These are phyloP conservation scores for Eupleurogrammus muticus DNA, from an alignment of 2,797 vertebrate species.

Conservation along the genomic window DNA sequence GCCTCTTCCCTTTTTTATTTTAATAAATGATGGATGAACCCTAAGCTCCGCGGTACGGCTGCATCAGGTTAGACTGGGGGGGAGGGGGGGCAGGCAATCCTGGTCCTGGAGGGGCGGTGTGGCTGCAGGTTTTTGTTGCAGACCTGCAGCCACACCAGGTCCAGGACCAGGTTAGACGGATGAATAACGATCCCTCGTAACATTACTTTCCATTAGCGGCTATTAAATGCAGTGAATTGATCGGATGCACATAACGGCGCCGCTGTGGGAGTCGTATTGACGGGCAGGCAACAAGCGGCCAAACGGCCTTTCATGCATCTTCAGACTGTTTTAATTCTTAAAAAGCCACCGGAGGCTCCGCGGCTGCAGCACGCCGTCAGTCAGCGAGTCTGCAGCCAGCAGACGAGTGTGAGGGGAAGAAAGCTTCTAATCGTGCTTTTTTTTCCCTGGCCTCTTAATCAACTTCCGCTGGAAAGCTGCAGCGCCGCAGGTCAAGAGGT, in stretches of 20 bases:
- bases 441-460: conserved; percentile 47
- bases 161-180: conserved; percentile 48
- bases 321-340: conserved; percentile 69
- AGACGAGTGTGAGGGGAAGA: conserved; percentile 48
- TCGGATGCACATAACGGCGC: conserved; percentile 45
- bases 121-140: too few species aligned
- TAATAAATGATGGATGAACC: conserved; percentile 44
- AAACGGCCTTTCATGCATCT: conserved; percentile 65
- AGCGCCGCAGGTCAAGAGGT: conserved; percentile 50
- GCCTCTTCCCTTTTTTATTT: conserved; percentile 32
- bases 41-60: conserved; percentile 20
- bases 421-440: conserved; percentile 47
- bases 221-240: conserved; percentile 66
- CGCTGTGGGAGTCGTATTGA: conserved; percentile 60
- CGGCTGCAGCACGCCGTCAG: conserved; percentile 43
- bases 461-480: conserved; percentile 34
- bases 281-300: conserved; percentile 52
- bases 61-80: conserved; percentile 16
- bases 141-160: too few species aligned
- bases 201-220: conserved; percentile 65
- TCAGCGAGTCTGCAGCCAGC: conserved; percentile 43
- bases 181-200: conserved; percentile 52
- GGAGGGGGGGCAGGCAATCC: too few species aligned
- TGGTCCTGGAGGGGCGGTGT: too few species aligned
- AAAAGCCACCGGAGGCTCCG: conserved; percentile 64